These are phyloP conservation scores for Mugil cephalus DNA, from an alignment of 2,113 vertebrate genomes.

Conservation along the genomic window DNA sequence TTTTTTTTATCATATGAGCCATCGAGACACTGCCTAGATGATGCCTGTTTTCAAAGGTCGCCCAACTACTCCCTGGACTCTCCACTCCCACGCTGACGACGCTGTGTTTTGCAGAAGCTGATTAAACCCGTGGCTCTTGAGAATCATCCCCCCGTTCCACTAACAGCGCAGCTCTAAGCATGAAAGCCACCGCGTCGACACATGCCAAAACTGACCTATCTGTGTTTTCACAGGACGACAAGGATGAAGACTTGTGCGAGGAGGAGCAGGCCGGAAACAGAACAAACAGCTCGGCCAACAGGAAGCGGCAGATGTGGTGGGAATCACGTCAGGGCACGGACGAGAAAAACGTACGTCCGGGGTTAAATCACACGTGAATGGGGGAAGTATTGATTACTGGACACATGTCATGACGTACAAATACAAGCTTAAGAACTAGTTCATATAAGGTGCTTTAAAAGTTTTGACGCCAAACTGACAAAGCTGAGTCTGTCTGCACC, in stretches of 20 bases:
- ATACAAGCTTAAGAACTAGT: no score
- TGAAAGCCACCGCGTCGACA: no score
- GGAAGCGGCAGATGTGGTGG: constrained; percentile 92
- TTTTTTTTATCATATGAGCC: neutral
- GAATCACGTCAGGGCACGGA: constrained; percentile 90
- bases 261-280: constrained; percentile 81
- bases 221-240: constrained; percentile 77
- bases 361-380: neutral
- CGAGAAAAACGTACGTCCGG: constrained; percentile 91
- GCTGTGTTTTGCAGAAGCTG: neutral
- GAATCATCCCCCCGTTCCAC: neutral
- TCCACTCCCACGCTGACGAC: neutral
- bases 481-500: no score
- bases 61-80: constrained; percentile 1
- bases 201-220: constrained; percentile 28
- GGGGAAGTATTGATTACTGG: constrained; percentile 3
- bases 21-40: neutral
- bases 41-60: constrained; percentile 9
- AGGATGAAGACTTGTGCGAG: constrained; percentile 83
- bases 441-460: no score
- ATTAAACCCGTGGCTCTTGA: neutral
- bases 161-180: no score
- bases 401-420: constrained; percentile 12
- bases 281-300: constrained; percentile 83
- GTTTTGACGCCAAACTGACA: no score